Percentiles rank a stretch among this genome's conserved stretches.
These are phyloP conservation scores for Deilephila elpenor DNA, from an alignment of 2,888 invertebrate species.

Conservation along the genomic window DNA sequence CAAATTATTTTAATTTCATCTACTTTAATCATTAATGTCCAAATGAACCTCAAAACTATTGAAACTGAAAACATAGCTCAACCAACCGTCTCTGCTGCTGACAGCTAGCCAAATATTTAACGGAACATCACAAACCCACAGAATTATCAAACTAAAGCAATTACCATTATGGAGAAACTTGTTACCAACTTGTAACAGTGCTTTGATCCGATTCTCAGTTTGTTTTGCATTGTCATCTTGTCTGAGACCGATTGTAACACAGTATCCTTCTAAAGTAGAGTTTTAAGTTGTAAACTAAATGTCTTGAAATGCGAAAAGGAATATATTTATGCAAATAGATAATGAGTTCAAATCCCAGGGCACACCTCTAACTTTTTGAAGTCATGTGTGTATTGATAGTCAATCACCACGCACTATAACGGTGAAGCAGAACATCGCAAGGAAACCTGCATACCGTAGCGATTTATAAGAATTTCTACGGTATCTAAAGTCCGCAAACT, in stretches of 20 bases:
- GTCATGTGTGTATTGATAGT: too few relatives aligned
- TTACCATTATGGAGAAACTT: slow-evolving; percentile 29
- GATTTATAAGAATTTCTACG: too few relatives aligned
- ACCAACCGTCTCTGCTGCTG: not conserved
- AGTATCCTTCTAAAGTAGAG: not conserved
- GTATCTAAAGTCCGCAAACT: too few relatives aligned
- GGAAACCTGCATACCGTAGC: too few relatives aligned
- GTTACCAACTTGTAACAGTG: slow-evolving; percentile 15
- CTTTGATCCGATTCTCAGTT: slow-evolving; percentile 23
- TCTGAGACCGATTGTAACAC: not conserved
- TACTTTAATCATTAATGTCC: too few relatives aligned
- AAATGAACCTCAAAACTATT: too few relatives aligned
- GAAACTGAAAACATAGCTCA: not conserved
- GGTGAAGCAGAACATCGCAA: too few relatives aligned
- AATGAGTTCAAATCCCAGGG: too few relatives aligned
- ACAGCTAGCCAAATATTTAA: not conserved
- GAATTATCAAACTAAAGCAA: slow-evolving; percentile 29
- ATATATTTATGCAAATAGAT: not conserved
- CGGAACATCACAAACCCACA: not conserved
- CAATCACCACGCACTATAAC: too few relatives aligned
- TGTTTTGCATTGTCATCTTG: slow-evolving; percentile 5
- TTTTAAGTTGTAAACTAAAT: not conserved
- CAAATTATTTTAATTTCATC: too few relatives aligned
- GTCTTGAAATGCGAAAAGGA: not conserved
- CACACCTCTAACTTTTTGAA: too few relatives aligned